Base-by-base conservation (phyloP, 2,888 invertebrate genomes). In the Plusia festucae region DNA sequence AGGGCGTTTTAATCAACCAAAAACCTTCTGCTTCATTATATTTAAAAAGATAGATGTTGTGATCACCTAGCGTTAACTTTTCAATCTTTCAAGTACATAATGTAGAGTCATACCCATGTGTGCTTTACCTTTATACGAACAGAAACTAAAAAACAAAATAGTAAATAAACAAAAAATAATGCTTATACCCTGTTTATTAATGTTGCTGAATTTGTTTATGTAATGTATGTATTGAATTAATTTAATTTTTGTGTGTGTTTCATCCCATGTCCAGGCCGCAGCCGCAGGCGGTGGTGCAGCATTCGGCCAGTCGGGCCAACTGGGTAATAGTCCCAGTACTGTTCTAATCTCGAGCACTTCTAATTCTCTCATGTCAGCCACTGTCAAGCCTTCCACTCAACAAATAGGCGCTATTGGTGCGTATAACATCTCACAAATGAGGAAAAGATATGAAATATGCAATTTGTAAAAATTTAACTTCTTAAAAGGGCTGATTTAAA, bases 281-380 rank as follows among this genome's bases (percentile, higher is more conserved):
- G 95, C 96, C 22, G 95, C 96, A 6, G 96, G 95, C 20, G 95
- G 96, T 65, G 96, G 96, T 52, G 96, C 96, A 27, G 97, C 97
- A 15, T 97, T 97, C 85, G 97, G 97, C 18, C 98, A 98, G 87
- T 97, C 97, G 58, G 98, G 97, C 83, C 97, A 97, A 86, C 95
- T 98, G 78, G 96, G 96, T 74, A 98, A 96, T 88, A 98, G 97
- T 90, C 98, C 98, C 57, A 98, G 97, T 86, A 98, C 98, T 18
- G 97, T 98, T 81, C 96, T 98, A 82, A 98, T 98, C 78, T 98
- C 98, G 46, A 97, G 98, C 73, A 97, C 97, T 64, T 97, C 98
- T 67, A 98, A 98, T 91, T 97, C 97, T 40, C 95, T 98, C 79
- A 98, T 98, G 98, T 98, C 98, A 6, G 97, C 98, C 44, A 97